Conservation (phyloP, 2,888 invertebrate genomes). For the Dicyrtomina minuta region DNA sequence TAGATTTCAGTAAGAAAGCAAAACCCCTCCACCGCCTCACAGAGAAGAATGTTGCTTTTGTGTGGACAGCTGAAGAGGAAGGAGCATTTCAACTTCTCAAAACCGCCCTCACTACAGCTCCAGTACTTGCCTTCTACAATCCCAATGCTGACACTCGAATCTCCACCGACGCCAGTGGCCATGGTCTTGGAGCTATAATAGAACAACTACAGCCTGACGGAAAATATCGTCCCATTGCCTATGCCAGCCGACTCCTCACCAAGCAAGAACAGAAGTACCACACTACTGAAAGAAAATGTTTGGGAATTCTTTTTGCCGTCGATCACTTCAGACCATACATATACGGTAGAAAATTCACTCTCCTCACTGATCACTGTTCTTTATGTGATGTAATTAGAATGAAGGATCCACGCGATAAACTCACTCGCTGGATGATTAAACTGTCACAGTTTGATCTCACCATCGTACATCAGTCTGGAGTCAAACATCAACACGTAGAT, state of each 20-base stretch:
- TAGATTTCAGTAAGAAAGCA: slow-evolving; percentile 9
- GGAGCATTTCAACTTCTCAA: slow-evolving; percentile 26
- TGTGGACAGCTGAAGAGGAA: slow-evolving; percentile 4
- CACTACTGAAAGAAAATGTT: slow-evolving; percentile 46
- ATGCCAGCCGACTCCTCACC: background rate
- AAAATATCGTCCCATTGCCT: background rate
- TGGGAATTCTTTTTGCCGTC: slow-evolving; percentile 21
- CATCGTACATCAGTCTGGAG: slow-evolving; percentile 34
- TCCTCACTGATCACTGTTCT: slow-evolving; percentile 49
- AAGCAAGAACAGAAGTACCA: slow-evolving; percentile 23
- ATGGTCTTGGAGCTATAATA: slow-evolving; percentile 19
- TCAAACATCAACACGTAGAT: slow-evolving; percentile 5
- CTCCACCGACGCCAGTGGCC: background rate
- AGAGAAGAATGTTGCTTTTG: slow-evolving; percentile 5
- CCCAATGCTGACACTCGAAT: background rate
- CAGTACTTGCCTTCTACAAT: slow-evolving; percentile 10
- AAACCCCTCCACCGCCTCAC: slow-evolving; percentile 15
- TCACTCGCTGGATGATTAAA: slow-evolving; percentile 43
- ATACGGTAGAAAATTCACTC: background rate
- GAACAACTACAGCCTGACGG: background rate
- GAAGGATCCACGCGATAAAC: slow-evolving; percentile 38
- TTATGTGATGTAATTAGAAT: slow-evolving; percentile 37
- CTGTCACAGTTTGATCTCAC: slow-evolving; percentile 41
- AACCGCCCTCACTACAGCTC: slow-evolving; percentile 3
- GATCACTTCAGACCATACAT: slow-evolving; percentile 2